Percentiles rank a stretch among this genome's conserved stretches.
These are phyloP conservation scores for Astropecten irregularis DNA, from an alignment of 53 echinoderm and acorn worm species.

Conservation along the genomic window DNA sequence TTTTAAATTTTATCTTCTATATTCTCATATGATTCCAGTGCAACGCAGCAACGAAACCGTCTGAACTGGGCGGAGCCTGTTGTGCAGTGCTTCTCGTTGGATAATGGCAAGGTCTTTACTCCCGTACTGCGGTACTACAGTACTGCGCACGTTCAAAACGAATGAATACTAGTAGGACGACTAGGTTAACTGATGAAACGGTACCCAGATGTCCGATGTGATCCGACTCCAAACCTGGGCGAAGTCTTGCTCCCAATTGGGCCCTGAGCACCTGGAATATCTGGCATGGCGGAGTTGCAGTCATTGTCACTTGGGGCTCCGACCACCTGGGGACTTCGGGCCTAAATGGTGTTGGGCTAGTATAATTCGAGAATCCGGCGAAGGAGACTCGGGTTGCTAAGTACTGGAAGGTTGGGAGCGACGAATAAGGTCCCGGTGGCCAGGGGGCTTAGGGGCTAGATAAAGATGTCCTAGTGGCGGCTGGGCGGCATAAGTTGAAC, in stretches of 20 bases:
- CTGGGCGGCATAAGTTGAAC: too few relatives aligned
- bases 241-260: slow-evolving; percentile 36
- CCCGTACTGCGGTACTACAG: too few relatives aligned
- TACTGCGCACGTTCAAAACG: background rate
- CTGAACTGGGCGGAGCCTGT: too few relatives aligned
- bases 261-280: background rate
- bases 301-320: background rate
- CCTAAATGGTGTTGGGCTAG: background rate
- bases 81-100: too few relatives aligned
- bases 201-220: slow-evolving; percentile 22
- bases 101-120: too few relatives aligned
- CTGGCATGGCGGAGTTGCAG: background rate
- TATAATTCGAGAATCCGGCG: too few relatives aligned
- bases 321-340: background rate
- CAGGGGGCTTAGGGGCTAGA: background rate
- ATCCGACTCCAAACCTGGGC: background rate
- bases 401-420: too few relatives aligned
- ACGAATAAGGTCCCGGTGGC: background rate
- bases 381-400: background rate
- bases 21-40: too few relatives aligned
- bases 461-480: too few relatives aligned
- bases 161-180: slow-evolving; percentile 28
- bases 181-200: background rate
- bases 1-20: too few relatives aligned
- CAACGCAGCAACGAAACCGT: too few relatives aligned